phyloP scores from a whole-genome alignment of 2,113 vertebrate species.

The Chaetodon auriga region DNA sequence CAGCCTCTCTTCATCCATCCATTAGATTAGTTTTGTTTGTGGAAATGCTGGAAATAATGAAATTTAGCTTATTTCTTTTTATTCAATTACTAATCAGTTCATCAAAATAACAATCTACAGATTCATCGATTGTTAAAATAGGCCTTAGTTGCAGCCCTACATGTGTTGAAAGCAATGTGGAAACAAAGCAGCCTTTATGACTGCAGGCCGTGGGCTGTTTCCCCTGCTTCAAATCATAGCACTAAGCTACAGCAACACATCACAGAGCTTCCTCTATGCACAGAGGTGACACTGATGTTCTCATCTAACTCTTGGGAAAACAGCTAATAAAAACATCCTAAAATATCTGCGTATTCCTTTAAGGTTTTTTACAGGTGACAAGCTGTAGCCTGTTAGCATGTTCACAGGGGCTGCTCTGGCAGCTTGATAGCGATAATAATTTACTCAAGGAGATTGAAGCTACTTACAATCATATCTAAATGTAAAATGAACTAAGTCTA shows the following conservation, averaged over 20 bases:
- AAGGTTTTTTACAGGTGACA: not conserved
- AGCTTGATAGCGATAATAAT: slow-evolving; percentile 9
- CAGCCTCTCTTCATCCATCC: no score
- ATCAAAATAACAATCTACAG: no score
- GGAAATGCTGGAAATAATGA: no score
- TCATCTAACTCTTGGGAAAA: slow-evolving; percentile 9
- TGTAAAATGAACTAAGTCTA: slow-evolving; percentile 36
- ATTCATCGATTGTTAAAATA: no score
- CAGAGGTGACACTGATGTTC: not conserved
- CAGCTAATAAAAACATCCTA: not conserved
- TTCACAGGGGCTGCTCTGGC: not conserved
- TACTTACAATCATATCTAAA: slow-evolving; percentile 12
- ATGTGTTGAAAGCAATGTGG: not conserved
- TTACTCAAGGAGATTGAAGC: slow-evolving; percentile 12
- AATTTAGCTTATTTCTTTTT: no score
- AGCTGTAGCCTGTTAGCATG: not conserved
- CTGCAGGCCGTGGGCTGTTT: not conserved
- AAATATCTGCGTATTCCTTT: not conserved
- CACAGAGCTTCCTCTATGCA: not conserved
- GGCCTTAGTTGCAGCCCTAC: not conserved
- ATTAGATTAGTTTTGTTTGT: no score
- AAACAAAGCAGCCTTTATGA: not conserved
- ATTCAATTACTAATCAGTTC: no score
- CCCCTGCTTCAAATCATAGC: not conserved
- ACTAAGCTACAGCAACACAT: slow-evolving; percentile 1